A percentile compares a stretch with the other conserved stretches of the same genome.
Conservation (phyloP, 2,888 invertebrate species). For the Lissonota sp. region DNA sequence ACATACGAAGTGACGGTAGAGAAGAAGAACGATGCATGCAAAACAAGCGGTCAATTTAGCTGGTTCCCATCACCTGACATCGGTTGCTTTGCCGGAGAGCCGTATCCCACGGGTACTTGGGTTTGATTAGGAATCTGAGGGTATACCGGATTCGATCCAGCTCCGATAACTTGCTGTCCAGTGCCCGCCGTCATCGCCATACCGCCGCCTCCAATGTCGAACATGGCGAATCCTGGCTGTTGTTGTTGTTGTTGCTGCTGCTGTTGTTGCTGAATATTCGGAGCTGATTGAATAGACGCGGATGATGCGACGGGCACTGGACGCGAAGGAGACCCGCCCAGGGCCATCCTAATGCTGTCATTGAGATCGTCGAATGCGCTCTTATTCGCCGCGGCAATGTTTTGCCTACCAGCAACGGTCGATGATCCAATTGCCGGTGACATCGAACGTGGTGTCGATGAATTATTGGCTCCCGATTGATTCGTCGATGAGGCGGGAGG, state of each 20-base stretch:
- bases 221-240: conserved; percentile 75
- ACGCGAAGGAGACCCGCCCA: conserved; percentile 87
- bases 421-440: conserved; percentile 82
- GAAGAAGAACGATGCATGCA: conserved; percentile 62
- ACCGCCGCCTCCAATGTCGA: conserved; percentile 74
- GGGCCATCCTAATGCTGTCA: conserved; percentile 88
- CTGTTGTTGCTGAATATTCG: conserved; percentile 65
- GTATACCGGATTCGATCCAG: conserved; percentile 72
- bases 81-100: conserved; percentile 84
- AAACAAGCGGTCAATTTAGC: conserved; percentile 79
- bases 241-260: conserved; percentile 70
- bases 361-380: conserved; percentile 89
- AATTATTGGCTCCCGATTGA: conserved; percentile 70
- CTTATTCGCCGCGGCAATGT: conserved; percentile 86
- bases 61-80: conserved; percentile 84
- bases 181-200: conserved; percentile 66
- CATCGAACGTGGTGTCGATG: conserved; percentile 78
- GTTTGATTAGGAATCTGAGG: conserved; percentile 77
- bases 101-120: conserved; percentile 82
- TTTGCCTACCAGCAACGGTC: conserved; percentile 83
- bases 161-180: conserved; percentile 74
- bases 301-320: conserved; percentile 77
- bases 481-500: conserved; percentile 75
- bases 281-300: conserved; percentile 69
- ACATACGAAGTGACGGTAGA: conserved; percentile 59